Conservation (phyloP, 2,888 invertebrate genomes). For the Oasisia sp. region DNA sequence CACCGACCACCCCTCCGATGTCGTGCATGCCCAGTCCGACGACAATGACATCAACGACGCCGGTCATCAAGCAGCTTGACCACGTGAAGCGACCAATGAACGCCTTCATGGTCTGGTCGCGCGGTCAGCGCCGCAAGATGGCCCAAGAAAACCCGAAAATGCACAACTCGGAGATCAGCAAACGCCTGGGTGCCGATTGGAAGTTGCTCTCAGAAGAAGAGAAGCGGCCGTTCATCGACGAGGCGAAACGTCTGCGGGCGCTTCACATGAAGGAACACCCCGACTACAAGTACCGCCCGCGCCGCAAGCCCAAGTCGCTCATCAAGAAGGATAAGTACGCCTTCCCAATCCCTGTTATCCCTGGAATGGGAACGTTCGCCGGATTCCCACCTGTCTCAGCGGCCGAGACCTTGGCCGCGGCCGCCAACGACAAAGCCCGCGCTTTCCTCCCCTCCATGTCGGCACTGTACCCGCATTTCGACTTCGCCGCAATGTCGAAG, state of each 20-base stretch:
- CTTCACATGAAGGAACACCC: slow-evolving; percentile 99
- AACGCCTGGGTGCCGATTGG: slow-evolving; percentile 98
- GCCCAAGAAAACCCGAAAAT: slow-evolving; percentile 98
- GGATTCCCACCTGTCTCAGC: slow-evolving; percentile 26
- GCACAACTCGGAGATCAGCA: slow-evolving; percentile 98
- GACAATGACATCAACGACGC: neutral
- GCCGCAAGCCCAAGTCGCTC: slow-evolving; percentile 88
- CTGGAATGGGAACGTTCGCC: slow-evolving; percentile 45
- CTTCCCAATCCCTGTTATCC: slow-evolving; percentile 56
- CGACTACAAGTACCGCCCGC: slow-evolving; percentile 97
- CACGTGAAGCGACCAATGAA: slow-evolving; percentile 99
- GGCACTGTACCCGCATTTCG: slow-evolving; percentile 27
- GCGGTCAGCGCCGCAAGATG: slow-evolving; percentile 97
- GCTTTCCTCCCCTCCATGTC: slow-evolving; percentile 55
- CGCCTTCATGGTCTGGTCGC: slow-evolving; percentile 99
- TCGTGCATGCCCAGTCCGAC: neutral
- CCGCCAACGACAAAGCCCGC: slow-evolving; percentile 41
- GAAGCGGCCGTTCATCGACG: slow-evolving; percentile 98
- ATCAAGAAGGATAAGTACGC: slow-evolving; percentile 87
- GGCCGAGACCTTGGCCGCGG: slow-evolving; percentile 33
- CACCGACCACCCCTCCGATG: neutral
- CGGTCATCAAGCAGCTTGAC: slow-evolving; percentile 50
- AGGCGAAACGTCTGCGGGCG: slow-evolving; percentile 94
- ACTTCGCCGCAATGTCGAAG: slow-evolving; percentile 41
- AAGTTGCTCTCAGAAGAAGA: slow-evolving; percentile 93